A percentile compares a stretch with the other conserved stretches of the same genome.
phyloP scores from a whole-genome alignment of 2,113 vertebrate species.

The Syngnathus floridae region DNA sequence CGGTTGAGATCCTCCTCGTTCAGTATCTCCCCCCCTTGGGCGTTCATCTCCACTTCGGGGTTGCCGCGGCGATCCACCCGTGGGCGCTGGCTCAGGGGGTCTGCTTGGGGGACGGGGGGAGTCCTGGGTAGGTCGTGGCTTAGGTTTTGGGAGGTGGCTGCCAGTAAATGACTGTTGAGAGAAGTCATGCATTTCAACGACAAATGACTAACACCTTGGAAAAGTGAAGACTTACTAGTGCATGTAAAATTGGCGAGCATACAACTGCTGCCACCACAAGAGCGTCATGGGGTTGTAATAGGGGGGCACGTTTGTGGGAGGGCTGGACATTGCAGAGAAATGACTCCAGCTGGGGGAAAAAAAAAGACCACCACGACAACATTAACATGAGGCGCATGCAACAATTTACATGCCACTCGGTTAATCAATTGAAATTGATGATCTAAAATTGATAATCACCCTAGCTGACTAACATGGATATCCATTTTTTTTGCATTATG shows the following conservation, averaged over 20 bases:
- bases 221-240: slow-evolving; percentile 79
- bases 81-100: slow-evolving; percentile 65
- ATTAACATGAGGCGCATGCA: too few species aligned
- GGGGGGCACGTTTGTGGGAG: slow-evolving; percentile 63
- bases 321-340: slow-evolving; percentile 59
- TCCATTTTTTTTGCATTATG: too few species aligned
- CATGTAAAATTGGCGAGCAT: slow-evolving; percentile 87
- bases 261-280: slow-evolving; percentile 94
- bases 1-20: slow-evolving; percentile 92
- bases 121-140: slow-evolving; percentile 42
- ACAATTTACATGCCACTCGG: too few species aligned
- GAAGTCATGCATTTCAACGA: not conserved
- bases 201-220: not conserved
- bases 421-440: too few species aligned
- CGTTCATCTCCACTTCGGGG: slow-evolving; percentile 79
- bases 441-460: too few species aligned
- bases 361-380: not conserved
- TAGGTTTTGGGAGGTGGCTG: slow-evolving; percentile 75
- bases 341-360: slow-evolving; percentile 63
- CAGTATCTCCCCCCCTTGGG: slow-evolving; percentile 74
- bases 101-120: slow-evolving; percentile 36
- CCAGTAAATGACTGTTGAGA: slow-evolving; percentile 75
- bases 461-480: too few species aligned
- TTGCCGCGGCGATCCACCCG: slow-evolving; percentile 76
- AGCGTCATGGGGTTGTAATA: slow-evolving; percentile 82